Conservation (phyloP, 92 coral and sea anemone species). For the Palythoa grandiflora region DNA sequence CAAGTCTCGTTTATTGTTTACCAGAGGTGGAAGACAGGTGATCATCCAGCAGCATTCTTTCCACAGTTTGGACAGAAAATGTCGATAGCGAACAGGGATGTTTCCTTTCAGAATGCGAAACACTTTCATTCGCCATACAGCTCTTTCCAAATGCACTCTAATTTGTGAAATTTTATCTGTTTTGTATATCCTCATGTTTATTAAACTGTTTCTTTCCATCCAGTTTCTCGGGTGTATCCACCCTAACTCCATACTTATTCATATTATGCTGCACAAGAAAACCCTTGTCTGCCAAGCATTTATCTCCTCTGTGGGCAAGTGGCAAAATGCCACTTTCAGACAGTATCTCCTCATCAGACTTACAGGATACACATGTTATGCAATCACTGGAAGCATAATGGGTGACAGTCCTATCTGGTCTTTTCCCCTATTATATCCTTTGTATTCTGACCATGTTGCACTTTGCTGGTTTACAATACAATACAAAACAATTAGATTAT, state of each 20-base stretch:
- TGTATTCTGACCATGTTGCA: background rate
- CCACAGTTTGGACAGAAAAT: constrained; percentile 56
- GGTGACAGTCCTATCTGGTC: constrained; percentile 44
- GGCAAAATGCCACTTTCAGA: background rate
- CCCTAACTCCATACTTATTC: constrained; percentile 59
- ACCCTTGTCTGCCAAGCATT: constrained; percentile 65
- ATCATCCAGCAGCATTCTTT: constrained; percentile 62
- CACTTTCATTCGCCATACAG: constrained; percentile 32
- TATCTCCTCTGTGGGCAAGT: constrained; percentile 42
- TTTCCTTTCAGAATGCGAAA: constrained; percentile 52
- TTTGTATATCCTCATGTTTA: constrained; percentile 26
- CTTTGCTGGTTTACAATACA: too few species aligned
- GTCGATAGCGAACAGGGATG: constrained; percentile 51
- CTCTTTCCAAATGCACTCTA: constrained; percentile 61
- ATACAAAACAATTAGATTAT: too few species aligned
- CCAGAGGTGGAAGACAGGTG: constrained; percentile 59
- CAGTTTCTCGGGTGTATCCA: constrained; percentile 69
- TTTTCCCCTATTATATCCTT: constrained; percentile 55
- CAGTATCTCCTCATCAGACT: background rate
- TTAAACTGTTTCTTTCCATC: constrained; percentile 22
- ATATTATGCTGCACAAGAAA: constrained; percentile 71
- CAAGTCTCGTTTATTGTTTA: constrained; percentile 38
- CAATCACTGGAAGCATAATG: constrained; percentile 45
- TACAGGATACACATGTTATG: background rate
- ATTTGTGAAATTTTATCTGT: constrained; percentile 43